Evolutionary conservation across 2,888 invertebrate species (phyloP).

Genomic region (Apomyelois bistriatella): DNA sequence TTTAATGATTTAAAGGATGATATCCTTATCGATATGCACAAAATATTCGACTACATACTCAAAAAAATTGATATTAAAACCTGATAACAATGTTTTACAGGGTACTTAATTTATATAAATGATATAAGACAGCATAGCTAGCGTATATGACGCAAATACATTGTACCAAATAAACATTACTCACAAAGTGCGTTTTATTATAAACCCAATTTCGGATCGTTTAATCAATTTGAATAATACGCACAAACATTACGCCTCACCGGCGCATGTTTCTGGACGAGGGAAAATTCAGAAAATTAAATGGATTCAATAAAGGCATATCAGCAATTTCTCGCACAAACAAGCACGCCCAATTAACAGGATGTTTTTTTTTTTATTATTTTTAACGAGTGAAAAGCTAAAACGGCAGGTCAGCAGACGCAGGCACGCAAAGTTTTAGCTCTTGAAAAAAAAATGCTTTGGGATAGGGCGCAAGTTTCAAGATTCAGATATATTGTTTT

Average conservation of each 20-base stretch:
- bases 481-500: too few species aligned
- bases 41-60: too few species aligned
- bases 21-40: too few species aligned
- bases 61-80: too few species aligned
- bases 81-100: too few species aligned
- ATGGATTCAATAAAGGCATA: conserved; percentile 31
- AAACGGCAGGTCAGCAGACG: conserved; percentile 41
- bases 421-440: conserved; percentile 41
- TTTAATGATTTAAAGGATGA: too few species aligned
- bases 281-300: conserved; percentile 19
- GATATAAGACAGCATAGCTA: too few species aligned
- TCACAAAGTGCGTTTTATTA: background rate
- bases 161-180: background rate
- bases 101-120: too few species aligned
- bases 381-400: conserved; percentile 42
- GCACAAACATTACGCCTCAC: conserved; percentile 5
- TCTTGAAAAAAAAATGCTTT: conserved; percentile 55
- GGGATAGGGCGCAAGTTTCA: conserved; percentile 29
- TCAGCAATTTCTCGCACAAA: conserved; percentile 52
- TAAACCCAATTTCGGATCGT: background rate
- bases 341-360: conserved; percentile 62
- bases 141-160: too few species aligned
- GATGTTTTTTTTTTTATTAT: conserved; percentile 18
- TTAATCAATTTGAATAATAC: conserved; percentile 1
- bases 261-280: background rate